phyloP scores from a whole-genome alignment of 2,888 invertebrate species.

The Sphaerophoria rueppellii region DNA sequence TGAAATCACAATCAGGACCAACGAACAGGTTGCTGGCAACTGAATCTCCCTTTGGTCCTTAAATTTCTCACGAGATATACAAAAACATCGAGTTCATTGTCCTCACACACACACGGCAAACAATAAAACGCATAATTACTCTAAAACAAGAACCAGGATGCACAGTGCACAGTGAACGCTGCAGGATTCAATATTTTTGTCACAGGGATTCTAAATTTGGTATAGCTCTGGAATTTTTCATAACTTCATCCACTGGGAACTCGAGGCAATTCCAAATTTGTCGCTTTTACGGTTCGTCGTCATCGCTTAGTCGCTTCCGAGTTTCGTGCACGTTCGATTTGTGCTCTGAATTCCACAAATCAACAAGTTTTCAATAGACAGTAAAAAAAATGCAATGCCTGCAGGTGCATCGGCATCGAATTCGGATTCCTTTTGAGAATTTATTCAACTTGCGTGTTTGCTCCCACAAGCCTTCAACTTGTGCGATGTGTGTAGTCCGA shows the following conservation, averaged over 20 bases:
- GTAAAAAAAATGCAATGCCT: slow-evolving; percentile 42
- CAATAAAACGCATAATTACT: slow-evolving; percentile 37
- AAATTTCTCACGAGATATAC: slow-evolving; percentile 60
- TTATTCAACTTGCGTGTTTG: slow-evolving; percentile 67
- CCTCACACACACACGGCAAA: slow-evolving; percentile 18
- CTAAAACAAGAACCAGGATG: slow-evolving; percentile 55
- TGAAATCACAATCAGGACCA: slow-evolving; percentile 48
- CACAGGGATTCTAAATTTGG: slow-evolving; percentile 67
- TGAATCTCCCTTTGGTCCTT: slow-evolving; percentile 23
- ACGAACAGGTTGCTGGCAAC: slow-evolving; percentile 62
- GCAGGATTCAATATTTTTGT: slow-evolving; percentile 55
- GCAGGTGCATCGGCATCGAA: slow-evolving; percentile 54
- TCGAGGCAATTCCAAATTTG: slow-evolving; percentile 59
- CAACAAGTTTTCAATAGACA: neutral
- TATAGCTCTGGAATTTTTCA: slow-evolving; percentile 26
- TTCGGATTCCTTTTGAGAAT: slow-evolving; percentile 67
- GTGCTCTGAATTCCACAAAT: slow-evolving; percentile 62
- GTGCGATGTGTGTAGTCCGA: slow-evolving; percentile 65
- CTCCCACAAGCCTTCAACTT: slow-evolving; percentile 61
- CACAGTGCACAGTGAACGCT: slow-evolving; percentile 20
- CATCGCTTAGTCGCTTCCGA: slow-evolving; percentile 61
- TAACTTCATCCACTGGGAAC: neutral
- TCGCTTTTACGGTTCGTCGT: slow-evolving; percentile 36
- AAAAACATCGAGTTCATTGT: slow-evolving; percentile 59
- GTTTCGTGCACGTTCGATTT: slow-evolving; percentile 47